phyloP scores from a whole-genome alignment of 1,140 invertebrate species.

The Drosophila murphyi region DNA sequence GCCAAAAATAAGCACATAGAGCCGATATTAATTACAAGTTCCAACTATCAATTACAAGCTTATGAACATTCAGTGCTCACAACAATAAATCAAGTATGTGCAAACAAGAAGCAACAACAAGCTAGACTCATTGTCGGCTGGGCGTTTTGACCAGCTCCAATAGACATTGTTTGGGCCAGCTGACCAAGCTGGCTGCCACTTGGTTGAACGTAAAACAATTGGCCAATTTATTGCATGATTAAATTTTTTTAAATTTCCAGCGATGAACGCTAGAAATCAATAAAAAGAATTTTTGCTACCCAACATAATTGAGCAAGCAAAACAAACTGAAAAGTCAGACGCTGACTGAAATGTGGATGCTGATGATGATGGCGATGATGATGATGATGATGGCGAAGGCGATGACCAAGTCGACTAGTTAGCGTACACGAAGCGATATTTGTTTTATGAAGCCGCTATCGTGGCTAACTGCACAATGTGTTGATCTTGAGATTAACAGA shows the following conservation, averaged over 20 bases:
- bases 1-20: constrained; percentile 18
- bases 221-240: constrained; percentile 83
- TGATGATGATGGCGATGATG: constrained; percentile 38
- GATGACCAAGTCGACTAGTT: constrained; percentile 65
- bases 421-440: constrained; percentile 75
- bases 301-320: constrained; percentile 69
- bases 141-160: constrained; percentile 20
- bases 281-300: constrained; percentile 61
- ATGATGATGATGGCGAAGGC: constrained; percentile 32
- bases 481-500: constrained; percentile 83
- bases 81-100: constrained; percentile 59
- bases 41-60: constrained; percentile 44
- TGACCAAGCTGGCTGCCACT: constrained; percentile 29
- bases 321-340: constrained; percentile 49
- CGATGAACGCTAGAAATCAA: constrained; percentile 64
- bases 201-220: constrained; percentile 66
- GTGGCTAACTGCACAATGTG: constrained; percentile 62
- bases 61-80: constrained; percentile 26
- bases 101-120: constrained; percentile 34
- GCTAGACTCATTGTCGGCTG: constrained; percentile 12
- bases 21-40: constrained; percentile 48
- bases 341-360: constrained; percentile 12
- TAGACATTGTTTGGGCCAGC: constrained; percentile 42
- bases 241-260: constrained; percentile 64
- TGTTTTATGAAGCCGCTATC: constrained; percentile 74